These are phyloP conservation scores for Actenoides lindsayi DNA, from an alignment of 2,113 vertebrate genomes.

Conservation along the genomic window DNA sequence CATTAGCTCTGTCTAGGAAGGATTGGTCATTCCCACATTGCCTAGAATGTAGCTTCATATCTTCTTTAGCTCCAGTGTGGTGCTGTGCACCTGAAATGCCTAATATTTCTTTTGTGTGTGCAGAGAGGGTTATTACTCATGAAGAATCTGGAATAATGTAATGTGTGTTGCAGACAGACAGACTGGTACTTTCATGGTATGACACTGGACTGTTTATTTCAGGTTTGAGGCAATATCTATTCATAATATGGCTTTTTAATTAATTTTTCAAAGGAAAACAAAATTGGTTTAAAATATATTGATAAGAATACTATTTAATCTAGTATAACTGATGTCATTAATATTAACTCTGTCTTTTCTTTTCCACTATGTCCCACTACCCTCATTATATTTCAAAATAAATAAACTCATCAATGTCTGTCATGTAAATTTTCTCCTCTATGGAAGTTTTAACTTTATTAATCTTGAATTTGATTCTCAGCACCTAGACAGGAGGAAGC, in stretches of 20 bases:
- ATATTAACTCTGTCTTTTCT: not conserved
- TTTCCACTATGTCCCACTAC: not conserved
- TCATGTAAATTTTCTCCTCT: not conserved
- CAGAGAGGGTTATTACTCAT: not conserved
- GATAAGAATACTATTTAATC: not conserved
- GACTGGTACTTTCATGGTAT: not conserved
- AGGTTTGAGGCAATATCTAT: not conserved
- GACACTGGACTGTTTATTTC: not conserved
- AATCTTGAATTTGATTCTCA: not conserved
- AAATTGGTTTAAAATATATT: not conserved
- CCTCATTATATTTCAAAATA: not conserved
- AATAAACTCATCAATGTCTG: not conserved
- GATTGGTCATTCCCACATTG: not conserved
- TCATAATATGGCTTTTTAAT: not conserved
- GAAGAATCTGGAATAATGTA: not conserved
- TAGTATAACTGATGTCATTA: not conserved
- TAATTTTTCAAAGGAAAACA: not conserved
- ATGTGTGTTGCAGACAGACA: not conserved
- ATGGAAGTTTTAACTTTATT: not conserved
- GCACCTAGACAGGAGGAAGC: not conserved
- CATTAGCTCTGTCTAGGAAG: not conserved
- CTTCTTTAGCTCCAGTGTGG: not conserved
- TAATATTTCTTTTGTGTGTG: not conserved
- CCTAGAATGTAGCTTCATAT: not conserved
- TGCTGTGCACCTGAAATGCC: not conserved